A percentile compares a stretch with the other conserved stretches of the same genome.
These are phyloP conservation scores for Ctenicera cuprea DNA, from an alignment of 2,888 invertebrate species.

Conservation along the genomic window DNA sequence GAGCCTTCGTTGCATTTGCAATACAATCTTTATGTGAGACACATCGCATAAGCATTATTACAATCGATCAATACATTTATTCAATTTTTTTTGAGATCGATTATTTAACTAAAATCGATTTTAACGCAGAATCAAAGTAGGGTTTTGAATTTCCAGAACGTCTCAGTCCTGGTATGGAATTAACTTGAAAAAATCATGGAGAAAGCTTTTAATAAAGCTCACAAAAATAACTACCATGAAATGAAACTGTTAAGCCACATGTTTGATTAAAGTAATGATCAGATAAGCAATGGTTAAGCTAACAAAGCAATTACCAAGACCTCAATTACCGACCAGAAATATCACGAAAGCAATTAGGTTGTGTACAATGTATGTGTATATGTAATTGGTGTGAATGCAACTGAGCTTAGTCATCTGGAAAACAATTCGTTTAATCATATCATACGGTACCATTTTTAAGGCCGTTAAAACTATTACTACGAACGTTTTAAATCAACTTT, in stretches of 20 bases:
- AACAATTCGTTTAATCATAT: slow-evolving; percentile 7
- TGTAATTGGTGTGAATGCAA: slow-evolving; percentile 28
- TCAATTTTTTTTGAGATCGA: too few species aligned
- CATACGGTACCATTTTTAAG: background rate
- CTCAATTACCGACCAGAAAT: slow-evolving; percentile 28
- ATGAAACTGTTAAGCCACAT: slow-evolving; percentile 7
- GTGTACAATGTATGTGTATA: slow-evolving; percentile 7
- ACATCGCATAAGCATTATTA: too few species aligned
- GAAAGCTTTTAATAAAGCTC: background rate
- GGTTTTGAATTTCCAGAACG: too few species aligned
- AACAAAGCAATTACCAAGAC: slow-evolving; percentile 25
- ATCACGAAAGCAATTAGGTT: slow-evolving; percentile 25
- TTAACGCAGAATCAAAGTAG: too few species aligned
- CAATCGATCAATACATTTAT: too few species aligned
- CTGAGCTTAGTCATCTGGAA: slow-evolving; percentile 10
- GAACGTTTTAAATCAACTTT: background rate
- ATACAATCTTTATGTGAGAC: too few species aligned
- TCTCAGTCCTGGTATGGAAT: too few species aligned
- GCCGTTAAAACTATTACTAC: too few species aligned
- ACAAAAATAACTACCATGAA: background rate
- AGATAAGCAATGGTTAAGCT: slow-evolving; percentile 17
- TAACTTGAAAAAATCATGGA: too few species aligned
- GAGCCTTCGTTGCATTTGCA: too few species aligned
- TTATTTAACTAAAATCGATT: too few species aligned
- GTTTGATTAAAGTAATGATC: slow-evolving; percentile 1